Evolutionary conservation across 2,888 invertebrate species (phyloP).

Genomic region (Sepioteuthis lessoniana): DNA sequence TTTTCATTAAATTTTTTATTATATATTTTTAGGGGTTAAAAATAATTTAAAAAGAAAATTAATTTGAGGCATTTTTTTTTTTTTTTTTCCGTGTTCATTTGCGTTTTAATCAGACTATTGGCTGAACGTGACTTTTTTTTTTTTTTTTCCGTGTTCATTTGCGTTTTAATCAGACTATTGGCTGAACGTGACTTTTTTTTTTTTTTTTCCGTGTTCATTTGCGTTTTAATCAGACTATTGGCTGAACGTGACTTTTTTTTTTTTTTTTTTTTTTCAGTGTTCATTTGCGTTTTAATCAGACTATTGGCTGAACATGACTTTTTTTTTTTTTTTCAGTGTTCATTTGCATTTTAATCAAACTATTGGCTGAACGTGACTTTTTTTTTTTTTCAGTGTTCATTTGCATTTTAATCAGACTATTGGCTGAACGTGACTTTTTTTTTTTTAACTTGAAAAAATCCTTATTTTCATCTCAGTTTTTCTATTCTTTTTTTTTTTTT

Average conservation of each 20-base stretch:
- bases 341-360: not conserved
- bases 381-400: not conserved
- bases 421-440: not conserved
- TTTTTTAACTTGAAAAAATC: too few species aligned
- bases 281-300: not conserved
- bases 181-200: not conserved
- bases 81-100: not conserved
- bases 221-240: too few species aligned
- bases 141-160: not conserved
- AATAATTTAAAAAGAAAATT: too few species aligned
- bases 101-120: rapidly evolving
- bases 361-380: not conserved
- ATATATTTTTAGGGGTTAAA: too few species aligned
- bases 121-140: not conserved
- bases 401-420: not conserved
- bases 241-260: too few species aligned
- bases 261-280: not conserved
- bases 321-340: not conserved
- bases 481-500: too few species aligned
- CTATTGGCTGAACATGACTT: not conserved
- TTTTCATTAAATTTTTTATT: too few species aligned
- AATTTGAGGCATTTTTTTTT: too few species aligned
- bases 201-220: too few species aligned
- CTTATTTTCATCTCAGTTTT: too few species aligned
- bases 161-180: rapidly evolving